Percentiles rank a stretch among this genome's conserved stretches.
Evolutionary conservation across 2,113 vertebrate species (phyloP).

Genomic region (Oreochromis aureus): DNA sequence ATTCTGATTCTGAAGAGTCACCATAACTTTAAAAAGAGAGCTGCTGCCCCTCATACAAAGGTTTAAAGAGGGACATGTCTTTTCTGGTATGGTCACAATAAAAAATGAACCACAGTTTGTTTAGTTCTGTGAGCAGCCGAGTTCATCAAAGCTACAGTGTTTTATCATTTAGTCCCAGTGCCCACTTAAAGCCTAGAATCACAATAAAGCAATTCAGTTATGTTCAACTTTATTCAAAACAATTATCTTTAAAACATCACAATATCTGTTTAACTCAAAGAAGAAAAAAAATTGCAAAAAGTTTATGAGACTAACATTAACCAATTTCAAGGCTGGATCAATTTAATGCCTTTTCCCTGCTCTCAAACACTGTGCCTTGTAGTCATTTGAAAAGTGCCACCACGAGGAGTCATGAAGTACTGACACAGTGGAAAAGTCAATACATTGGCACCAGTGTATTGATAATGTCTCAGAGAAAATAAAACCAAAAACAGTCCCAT

Average conservation of each 20-base stretch:
- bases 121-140: neutral
- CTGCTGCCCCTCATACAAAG: neutral
- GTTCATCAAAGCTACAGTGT: neutral
- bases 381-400: neutral
- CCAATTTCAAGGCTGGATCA: neutral
- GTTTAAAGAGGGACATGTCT: neutral
- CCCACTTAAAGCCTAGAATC: neutral
- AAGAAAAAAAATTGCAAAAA: accelerated
- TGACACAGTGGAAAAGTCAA: neutral
- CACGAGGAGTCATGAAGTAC: neutral
- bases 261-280: neutral
- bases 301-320: neutral
- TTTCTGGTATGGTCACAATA: neutral
- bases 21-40: neutral
- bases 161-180: neutral
- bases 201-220: neutral
- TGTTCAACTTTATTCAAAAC: neutral
- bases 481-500: neutral
- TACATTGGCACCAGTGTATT: neutral
- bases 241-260: neutral
- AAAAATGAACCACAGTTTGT: neutral
- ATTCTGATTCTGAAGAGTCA: neutral
- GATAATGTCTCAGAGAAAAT: neutral
- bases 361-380: neutral
- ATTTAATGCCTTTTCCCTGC: neutral